Base-by-base conservation (phyloP, 2,888 invertebrate species). In the Caenorhabditis sp. region DNA sequence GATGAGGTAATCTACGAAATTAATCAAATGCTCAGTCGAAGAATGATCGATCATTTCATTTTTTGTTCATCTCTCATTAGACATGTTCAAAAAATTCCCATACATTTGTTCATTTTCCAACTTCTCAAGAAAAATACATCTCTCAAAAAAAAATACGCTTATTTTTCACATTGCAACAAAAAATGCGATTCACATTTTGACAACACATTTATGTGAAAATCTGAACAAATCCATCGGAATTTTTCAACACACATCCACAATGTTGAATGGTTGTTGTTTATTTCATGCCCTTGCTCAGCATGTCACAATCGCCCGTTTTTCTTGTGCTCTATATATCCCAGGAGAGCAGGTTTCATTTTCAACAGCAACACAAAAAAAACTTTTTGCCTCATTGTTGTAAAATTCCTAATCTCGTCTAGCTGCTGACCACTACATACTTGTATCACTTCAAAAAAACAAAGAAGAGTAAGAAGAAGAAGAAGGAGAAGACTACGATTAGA, bases 291-390 rank as follows among this genome's bases (percentile, higher is more conserved):
- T 43, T 43, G 43, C 14, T 43, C 14, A 17, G 43, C 43, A 43
- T 43, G 43, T 43, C 43, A 43, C 43, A 43, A 43, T 43, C 17
- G 43, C 3, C 43, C 31, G 31, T 31, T 31, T 31, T 31, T 31
- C 31, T 10, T 31, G 31, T 31, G 31, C 31, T 31, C 31, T n/a
- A n/a, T n/a, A 43, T 43, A 10, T 43, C 43, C 43, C 43, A 2
- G 17, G 43, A 17, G 43, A 43, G 43, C 43, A 43, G 43, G 43
- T 43, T 14, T 43, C 43, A 17, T 17, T 17, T 43, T 43, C 17
- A 43, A 43, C 43, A 43, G 7, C 31, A 31, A 49, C 49, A 58
- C 56, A 63, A 23, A 63, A 58, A 58, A 58, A 58, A 49, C 26
- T 50, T 59, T 59, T 52, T n/a, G 31, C n/a, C 52, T 17, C 56